Evolutionary conservation across 2,797 vertebrate genomes (phyloP), one percentile per base, ranked within the genome.

Genomic region (Poliocrania exsul): DNA sequence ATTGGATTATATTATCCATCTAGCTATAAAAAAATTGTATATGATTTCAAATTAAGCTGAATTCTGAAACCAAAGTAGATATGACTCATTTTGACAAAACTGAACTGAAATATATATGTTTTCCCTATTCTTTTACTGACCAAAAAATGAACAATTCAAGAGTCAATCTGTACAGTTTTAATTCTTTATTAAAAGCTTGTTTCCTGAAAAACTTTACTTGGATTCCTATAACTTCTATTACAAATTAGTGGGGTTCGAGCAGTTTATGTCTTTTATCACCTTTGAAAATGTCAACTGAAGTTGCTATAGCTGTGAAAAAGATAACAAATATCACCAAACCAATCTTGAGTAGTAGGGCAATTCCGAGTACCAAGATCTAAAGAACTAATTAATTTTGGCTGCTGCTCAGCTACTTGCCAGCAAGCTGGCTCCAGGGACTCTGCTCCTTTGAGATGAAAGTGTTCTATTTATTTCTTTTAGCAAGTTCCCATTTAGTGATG

Each of bases 311-410:
- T 90, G 33, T 70, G 57, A 53, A 90, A 78, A 92, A 86, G 60
- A 56, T 51, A 87, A 87, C 20, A 84, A 77, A 46, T 67, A 70
- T 56, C 58, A 74, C 49, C 44, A 83, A 89, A 71, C 49, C 5
- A 73, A 67, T 83, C 65, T 33, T 86, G 53, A 88, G 33, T 16
- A 13, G 29, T 14, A 86, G 4, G 26, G 28, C 91, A 83, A 88
- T 88, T 95, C 60, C 70, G 60, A 58, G 37, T n/a, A 75, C 26
- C 29, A 69, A 74, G 28, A 81, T 31, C 33, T 82, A 89, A 87
- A 80, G 53, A 80, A 66, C 16, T 77, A 89, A 94, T 81, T 75
- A 91, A 77, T 79, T 77, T 87, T 62, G 47, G 64, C 50, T 85
- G 53, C 9, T 29, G 29, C 15, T 90, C 71, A 82, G 61, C 56